Evolutionary conservation across 2,797 vertebrate genomes (phyloP).

Genomic region (Rachycentron canadum): DNA sequence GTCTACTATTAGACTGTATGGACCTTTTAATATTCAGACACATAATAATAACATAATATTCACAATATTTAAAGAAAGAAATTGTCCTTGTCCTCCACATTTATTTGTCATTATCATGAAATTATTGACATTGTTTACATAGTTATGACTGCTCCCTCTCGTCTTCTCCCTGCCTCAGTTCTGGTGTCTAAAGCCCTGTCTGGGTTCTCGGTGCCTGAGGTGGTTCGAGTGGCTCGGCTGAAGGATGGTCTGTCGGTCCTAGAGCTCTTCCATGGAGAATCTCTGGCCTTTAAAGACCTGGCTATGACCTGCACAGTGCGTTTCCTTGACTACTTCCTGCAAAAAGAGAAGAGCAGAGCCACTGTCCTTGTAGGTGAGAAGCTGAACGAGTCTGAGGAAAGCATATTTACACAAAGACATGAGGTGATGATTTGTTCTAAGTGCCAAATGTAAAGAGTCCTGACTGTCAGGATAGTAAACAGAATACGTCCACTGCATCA

Average conservation of each 20-base stretch:
- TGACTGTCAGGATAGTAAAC: not conserved
- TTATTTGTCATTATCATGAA: too few relatives aligned
- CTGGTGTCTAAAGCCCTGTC: constrained; percentile 87
- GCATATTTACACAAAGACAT: not conserved
- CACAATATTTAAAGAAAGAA: too few relatives aligned
- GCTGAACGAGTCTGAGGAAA: not conserved
- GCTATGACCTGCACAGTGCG: constrained; percentile 91
- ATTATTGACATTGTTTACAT: too few relatives aligned
- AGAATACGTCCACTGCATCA: too few relatives aligned
- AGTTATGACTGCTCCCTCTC: not conserved
- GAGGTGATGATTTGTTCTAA: not conserved
- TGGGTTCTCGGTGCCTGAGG: constrained; percentile 87
- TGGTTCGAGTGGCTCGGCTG: constrained; percentile 83
- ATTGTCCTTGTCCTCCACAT: too few relatives aligned
- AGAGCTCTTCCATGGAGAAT: constrained; percentile 94
- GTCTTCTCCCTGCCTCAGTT: constrained; percentile 67
- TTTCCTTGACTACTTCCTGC: constrained; percentile 92
- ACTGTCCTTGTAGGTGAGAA: constrained; percentile 91
- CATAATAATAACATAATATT: too few relatives aligned
- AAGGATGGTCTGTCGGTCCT: constrained; percentile 87
- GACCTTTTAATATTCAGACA: too few relatives aligned
- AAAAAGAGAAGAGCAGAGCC: constrained; percentile 83
- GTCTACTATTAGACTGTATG: too few relatives aligned
- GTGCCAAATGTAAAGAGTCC: not conserved
- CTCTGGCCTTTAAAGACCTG: constrained; percentile 93